Base-by-base conservation (phyloP, 1,140 invertebrate genomes). In the Nixonia krombeini region DNA sequence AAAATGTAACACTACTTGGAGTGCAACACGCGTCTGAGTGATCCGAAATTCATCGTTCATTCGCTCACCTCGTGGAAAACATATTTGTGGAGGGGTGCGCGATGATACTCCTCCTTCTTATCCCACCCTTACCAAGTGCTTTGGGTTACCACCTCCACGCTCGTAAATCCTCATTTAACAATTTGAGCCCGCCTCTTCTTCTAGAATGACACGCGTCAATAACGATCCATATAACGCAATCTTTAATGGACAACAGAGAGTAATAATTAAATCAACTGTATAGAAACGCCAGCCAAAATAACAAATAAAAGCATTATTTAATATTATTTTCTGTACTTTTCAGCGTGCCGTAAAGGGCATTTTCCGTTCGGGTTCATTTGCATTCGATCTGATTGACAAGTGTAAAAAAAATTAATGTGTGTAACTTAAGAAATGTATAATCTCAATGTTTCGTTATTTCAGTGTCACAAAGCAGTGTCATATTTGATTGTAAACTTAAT, bases 51-150 rank as follows among this genome's bases (percentile, higher is more conserved):
- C 45, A 73, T 68, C 72, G 67, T 72, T 68, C 72, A 76, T 78
- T 80, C 75, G 74, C 74, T 66, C 70, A 75, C 73, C 75, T 79
- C 71, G 65, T 80, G 68, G 52, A 59, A 64, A 63, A 38, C 25
- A 29, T 42, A 15, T 45, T 23, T 9, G 38, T 61, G 67, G 46
- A 62, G 66, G 63, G 71, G 44, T 66, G 38, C 25, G 53, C 56
- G 52, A 65, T 59, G 64, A 59, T 68, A 70, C 67, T 68, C 65
- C 61, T 70, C 59, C 68, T 70, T 62, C 67, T 68, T 70, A 73
- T 67, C 63, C 72, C 68, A 68, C 71, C 58, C 68, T 56, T 37
- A 61, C 15, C 51, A 38, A 51, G 33, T 55, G 45, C 51, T 65
- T 51, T 53, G 59, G 59, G 59, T 63, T 67, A 61, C 69, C 63